Conservation (phyloP, 2,888 invertebrate genomes). For the Junonia oenone region DNA sequence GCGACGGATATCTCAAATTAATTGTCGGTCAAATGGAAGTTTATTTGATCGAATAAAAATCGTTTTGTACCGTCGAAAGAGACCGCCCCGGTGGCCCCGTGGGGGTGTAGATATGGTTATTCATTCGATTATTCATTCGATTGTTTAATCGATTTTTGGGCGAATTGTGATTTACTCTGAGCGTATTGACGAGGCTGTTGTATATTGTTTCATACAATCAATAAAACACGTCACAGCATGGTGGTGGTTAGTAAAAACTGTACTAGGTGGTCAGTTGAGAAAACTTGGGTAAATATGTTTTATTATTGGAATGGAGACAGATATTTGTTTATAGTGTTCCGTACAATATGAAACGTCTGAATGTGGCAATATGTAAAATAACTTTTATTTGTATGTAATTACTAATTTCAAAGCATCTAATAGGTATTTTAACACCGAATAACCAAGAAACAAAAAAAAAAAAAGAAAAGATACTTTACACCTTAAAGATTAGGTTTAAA, state of each 20-base stretch:
- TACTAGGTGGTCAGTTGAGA: not conserved
- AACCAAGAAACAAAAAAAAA: too few species aligned
- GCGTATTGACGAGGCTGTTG: not conserved
- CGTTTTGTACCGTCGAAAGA: conserved; percentile 42
- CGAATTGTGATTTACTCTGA: conserved; percentile 22
- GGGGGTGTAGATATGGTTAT: conserved; percentile 36
- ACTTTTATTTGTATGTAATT: too few species aligned
- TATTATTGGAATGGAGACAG: not conserved
- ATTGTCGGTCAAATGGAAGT: conserved; percentile 53
- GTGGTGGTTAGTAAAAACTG: conserved; percentile 16
- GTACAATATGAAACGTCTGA: not conserved
- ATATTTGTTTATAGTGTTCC: not conserved
- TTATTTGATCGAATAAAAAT: conserved; percentile 30
- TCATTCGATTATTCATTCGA: conserved; percentile 31
- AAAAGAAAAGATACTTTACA: too few species aligned
- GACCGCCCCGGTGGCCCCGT: conserved; percentile 52
- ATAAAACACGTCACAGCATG: conserved; percentile 30
- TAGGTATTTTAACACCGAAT: too few species aligned
- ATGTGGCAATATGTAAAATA: too few species aligned
- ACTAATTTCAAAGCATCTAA: too few species aligned
- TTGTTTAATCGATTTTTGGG: conserved; percentile 20
- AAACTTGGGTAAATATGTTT: not conserved
- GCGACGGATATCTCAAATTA: conserved; percentile 60
- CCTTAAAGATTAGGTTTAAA: too few species aligned
- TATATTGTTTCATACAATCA: conserved; percentile 10